Base-by-base conservation (phyloP, 2,888 invertebrate species). In the Macropis europaea region DNA sequence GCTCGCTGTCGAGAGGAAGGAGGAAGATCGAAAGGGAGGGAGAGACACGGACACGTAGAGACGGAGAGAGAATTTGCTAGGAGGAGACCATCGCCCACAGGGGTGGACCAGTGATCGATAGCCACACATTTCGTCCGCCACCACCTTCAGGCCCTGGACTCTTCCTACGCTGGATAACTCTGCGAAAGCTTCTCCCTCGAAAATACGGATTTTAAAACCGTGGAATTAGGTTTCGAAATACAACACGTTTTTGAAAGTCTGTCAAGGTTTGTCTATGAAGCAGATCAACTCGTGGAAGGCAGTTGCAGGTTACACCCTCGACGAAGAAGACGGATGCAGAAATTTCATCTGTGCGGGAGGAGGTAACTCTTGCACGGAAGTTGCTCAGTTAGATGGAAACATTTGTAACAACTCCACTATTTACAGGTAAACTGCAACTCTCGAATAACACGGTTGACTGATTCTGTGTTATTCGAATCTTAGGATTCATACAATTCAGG, bases 41-140 rank as follows among this genome's bases (percentile, higher is more conserved):
- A 52, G 54, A 17, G 19, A 40, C 50, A 26, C 30, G 30, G 40
- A 56, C 43, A 61, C 67, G 17, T 42, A 17, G 57, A 59, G 75
- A 68, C 53, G 52, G 52, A 67, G 75, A 70, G 73, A 38, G 81
- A 77, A 70, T 77, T 77, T 52, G 74, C 79, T 67, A 77, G 80
- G 79, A 73, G 82, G 72, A 81, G 81, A 81, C 82, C 84, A 83
- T 82, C 79, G 79, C 81, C 85, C 80, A 79, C 78, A 78, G 78
- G 85, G 85, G 80, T 84, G 81, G 83, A 71, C 82, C 68, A 42
- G 82, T 87, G 87, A 87, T 87, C 87, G 87, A 87, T 87, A 84
- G 84, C 84, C 79, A 80, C 83, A 81, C 77, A 82, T 82, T 76
- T 76, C 77, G 81, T 79, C 83, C 76, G 75, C 79, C 76, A 73